Percentiles rank a stretch among this genome's conserved stretches.
These are phyloP conservation scores for Chironomus tentans DNA, from an alignment of 2,888 invertebrate genomes.

Conservation along the genomic window DNA sequence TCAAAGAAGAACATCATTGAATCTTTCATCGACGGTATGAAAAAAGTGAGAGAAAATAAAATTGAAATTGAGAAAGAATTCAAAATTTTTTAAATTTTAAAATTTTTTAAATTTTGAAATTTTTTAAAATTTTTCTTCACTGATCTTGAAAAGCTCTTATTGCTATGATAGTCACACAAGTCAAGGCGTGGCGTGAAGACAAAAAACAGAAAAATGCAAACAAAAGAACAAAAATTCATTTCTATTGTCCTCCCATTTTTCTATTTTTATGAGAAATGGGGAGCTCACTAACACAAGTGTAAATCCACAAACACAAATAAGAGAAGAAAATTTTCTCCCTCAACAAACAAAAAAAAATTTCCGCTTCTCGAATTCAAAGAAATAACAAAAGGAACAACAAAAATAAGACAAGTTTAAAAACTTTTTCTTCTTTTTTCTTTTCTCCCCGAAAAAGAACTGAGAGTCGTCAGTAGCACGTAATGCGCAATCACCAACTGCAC, in stretches of 20 bases:
- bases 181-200: background rate
- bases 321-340: background rate
- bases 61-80: no score
- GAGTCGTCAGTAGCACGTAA: background rate
- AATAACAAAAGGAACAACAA: background rate
- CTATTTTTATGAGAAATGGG: background rate
- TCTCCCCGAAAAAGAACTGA: background rate
- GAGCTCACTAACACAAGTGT: background rate
- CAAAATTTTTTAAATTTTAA: no score
- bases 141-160: background rate
- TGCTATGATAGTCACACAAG: no score
- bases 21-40: background rate
- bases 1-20: background rate
- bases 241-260: background rate
- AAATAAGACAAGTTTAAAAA: background rate
- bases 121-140: no score
- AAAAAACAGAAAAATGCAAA: background rate
- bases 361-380: background rate
- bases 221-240: background rate
- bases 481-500: background rate
- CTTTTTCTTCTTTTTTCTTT: background rate
- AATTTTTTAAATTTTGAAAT: no score
- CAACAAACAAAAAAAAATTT: background rate
- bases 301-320: background rate
- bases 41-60: no score